Percentiles rank a stretch among this genome's conserved stretches.
Conservation (phyloP, 1,140 invertebrate genomes). For the Cyclargus thomasi region DNA sequence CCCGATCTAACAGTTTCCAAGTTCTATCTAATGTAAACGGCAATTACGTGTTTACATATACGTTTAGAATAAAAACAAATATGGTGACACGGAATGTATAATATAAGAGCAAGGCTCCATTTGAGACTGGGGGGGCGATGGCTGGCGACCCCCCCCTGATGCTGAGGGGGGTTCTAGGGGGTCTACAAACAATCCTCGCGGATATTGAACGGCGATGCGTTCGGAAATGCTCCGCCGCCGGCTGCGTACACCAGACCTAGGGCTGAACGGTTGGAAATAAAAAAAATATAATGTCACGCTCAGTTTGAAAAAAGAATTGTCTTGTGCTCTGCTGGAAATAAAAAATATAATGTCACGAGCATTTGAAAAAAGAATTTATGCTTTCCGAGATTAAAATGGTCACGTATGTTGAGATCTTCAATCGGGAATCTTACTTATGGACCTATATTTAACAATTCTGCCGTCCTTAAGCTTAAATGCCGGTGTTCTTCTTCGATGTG, state of each 20-base stretch:
- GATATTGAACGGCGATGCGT: slow-evolving; percentile 70
- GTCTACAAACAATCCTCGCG: slow-evolving; percentile 66
- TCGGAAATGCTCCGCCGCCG: slow-evolving; percentile 62
- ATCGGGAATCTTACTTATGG: no score
- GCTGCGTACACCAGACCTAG: slow-evolving; percentile 49
- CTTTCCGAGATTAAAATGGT: no score
- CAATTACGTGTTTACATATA: slow-evolving; percentile 10
- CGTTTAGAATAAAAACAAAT: slow-evolving; percentile 17
- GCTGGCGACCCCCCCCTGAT: not conserved
- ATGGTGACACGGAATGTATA: slow-evolving; percentile 8
- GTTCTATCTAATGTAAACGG: not conserved
- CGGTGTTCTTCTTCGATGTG: no score
- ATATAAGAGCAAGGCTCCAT: slow-evolving; percentile 44
- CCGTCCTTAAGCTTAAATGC: no score
- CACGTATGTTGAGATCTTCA: no score
- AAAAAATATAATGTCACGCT: slow-evolving; percentile 10
- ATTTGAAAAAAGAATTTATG: not conserved
- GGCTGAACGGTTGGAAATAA: slow-evolving; percentile 6
- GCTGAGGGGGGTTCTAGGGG: slow-evolving; percentile 31
- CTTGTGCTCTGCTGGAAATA: no score
- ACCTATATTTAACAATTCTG: no score
- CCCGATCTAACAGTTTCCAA: not conserved
- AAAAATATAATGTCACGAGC: not conserved
- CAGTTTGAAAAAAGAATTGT: slow-evolving; percentile 7
- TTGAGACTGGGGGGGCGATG: slow-evolving; percentile 35